Base-by-base conservation (phyloP, 1,140 invertebrate species). In the Maconellicoccus hirsutus region DNA sequence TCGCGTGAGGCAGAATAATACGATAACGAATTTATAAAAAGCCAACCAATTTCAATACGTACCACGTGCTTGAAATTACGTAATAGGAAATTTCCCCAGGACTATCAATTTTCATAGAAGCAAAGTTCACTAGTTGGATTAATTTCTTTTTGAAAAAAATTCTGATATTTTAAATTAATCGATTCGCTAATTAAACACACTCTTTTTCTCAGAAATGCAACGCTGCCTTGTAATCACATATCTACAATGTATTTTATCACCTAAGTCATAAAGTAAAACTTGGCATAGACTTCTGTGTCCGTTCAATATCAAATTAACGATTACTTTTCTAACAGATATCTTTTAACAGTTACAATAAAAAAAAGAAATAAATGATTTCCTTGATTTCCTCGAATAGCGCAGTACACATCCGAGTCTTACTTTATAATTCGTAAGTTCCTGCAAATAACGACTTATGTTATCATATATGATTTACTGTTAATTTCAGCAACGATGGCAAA, bases 221-320 rank as follows among this genome's bases (percentile, higher is more conserved):
- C 33, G 33, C 6, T 38, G n/a, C n/a, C 14, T 52, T 52, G 42
- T 8, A 52, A 52, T 6, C 6, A 16, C 42, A 19, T 16, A 16
- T 52, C n/a, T 52, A 52, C 42, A 52, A 52, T 52, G 42, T 52
- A 52, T 52, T 52, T 52, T 52, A 52, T 52, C 42, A 52, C 42
- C 42, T 52, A 52, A 52, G 42, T 19, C 42, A 52, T 52, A 52
- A 52, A 52, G 42, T 52, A 8, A 16, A 52, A 52, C 6, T 16
- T 52, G 42, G 42, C 42, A 52, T n/a, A 52, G 42, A 52, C 42
- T 52, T 19, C 6, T 52, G 3, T 16, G 42, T 19, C 42, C 2
- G 42, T 52, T 52, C 42, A 52, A 52, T 52, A 52, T 2, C 42
- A 52, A 52, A 52, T 52, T 52, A 52, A 16, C n/a, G 42, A 52